These are phyloP conservation scores for Morpho helenor DNA, from an alignment of 2,888 invertebrate genomes.

Conservation along the genomic window DNA sequence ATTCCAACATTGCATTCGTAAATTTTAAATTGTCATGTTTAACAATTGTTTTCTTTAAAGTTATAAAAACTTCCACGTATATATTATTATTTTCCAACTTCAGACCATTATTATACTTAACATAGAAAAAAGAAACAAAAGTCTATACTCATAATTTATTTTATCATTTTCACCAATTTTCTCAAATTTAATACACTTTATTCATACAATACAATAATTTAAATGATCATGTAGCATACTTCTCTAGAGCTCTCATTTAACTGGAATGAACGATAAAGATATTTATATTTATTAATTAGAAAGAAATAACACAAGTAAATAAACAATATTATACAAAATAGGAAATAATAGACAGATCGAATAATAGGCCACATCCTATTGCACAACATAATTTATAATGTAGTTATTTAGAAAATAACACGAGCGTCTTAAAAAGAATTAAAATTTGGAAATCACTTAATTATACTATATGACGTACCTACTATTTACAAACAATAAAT, in stretches of 20 bases:
- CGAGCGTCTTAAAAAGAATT: constrained; percentile 37
- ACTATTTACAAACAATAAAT: constrained; percentile 75
- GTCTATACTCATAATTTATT: constrained; percentile 73
- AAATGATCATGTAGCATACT: constrained; percentile 74
- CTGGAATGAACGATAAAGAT: constrained; percentile 78
- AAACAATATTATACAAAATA: constrained; percentile 61
- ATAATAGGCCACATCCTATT: constrained; percentile 68
- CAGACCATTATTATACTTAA: too few relatives aligned
- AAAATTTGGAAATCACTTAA: constrained; percentile 55
- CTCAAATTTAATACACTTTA: constrained; percentile 73
- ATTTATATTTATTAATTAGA: constrained; percentile 67
- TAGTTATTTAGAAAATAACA: constrained; percentile 34
- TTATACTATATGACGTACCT: constrained; percentile 49
- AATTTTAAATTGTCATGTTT: too few relatives aligned
- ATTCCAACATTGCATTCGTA: too few relatives aligned
- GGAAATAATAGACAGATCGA: constrained; percentile 39
- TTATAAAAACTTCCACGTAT: too few relatives aligned
- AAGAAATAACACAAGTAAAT: constrained; percentile 74
- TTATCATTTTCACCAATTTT: constrained; percentile 76
- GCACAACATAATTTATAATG: constrained; percentile 54
- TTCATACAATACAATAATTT: constrained; percentile 78
- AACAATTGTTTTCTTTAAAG: too few relatives aligned
- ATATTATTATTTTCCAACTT: too few relatives aligned
- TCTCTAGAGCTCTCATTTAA: constrained; percentile 73
- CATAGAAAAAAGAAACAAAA: constrained; percentile 37